Base-by-base conservation (phyloP, 2,888 invertebrate species). In the Agrochola lota region DNA sequence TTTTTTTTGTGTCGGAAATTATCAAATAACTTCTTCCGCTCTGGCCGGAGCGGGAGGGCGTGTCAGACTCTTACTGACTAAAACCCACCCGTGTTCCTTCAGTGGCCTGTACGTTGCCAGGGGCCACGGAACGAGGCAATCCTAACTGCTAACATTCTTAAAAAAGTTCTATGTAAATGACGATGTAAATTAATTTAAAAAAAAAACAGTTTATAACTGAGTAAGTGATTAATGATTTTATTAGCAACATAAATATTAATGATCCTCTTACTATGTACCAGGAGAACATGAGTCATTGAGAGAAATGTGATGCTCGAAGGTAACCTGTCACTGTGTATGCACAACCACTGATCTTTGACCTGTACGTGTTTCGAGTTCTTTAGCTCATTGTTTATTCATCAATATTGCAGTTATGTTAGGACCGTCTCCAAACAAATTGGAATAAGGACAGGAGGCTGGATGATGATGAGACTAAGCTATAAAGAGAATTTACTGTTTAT, bases 231-330 rank as follows among this genome's bases (percentile, higher is more conserved):
- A 52, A 74, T 80, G 67, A 79, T 79, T 82, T 79, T 57, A 82
- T 79, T 79, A 70, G 43, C n/a, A 74, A 63, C n/a, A 72, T 73
- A 70, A 70, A 84, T 80, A 84, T 74, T 63, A 84, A 80, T 74
- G 67, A 60, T 35, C 71, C 12, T 64, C 59, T 73, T 64, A 60
- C 60, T 68, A 64, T 46, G 12, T 68, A 68, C 62, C 57, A 78
- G 49, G 55, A 30, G 40, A 35, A 17, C 60, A 69, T 84, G 79
- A 82, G 52, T 82, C 84, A 74, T 52, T 52, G 40, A 79, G 84
- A 79, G 84, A 79, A 82, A 82, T 82, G 70, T 79, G 73, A 79
- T 79, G 79, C 73, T 52, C 57, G 60, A 82, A 79, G 73, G 80
- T 71, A 79, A 67, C 81, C 80, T 79, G 79, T 82, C 79, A 79